Evolutionary conservation across 2,797 vertebrate species (phyloP).

Genomic region (Bothrops alternatus): DNA sequence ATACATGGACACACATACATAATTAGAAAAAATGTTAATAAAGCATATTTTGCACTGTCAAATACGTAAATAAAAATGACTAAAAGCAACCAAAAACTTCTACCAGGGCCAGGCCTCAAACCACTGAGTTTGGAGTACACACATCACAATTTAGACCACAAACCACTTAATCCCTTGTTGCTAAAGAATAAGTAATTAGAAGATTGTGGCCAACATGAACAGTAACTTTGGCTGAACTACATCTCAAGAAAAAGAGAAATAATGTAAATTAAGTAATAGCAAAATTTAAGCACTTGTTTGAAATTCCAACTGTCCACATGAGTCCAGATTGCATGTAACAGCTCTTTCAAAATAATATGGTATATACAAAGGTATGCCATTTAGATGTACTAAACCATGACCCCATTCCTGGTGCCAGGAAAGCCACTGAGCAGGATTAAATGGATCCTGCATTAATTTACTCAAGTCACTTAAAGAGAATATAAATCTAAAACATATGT

Average conservation of each 20-base stretch:
- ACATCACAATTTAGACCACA: conserved; percentile 7
- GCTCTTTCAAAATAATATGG: accelerated
- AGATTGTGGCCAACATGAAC: conserved; percentile 20
- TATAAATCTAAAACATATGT: conserved; percentile 10
- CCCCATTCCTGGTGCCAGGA: neutral
- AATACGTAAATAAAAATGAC: conserved; percentile 47
- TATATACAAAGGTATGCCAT: neutral
- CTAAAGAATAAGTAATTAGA: conserved; percentile 7
- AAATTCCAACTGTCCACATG: neutral
- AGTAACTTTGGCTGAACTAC: conserved; percentile 58
- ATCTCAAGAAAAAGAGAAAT: conserved; percentile 45
- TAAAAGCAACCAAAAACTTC: conserved; percentile 38
- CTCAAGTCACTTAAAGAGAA: conserved; percentile 4
- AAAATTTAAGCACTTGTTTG: conserved; percentile 40
- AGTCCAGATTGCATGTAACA: neutral
- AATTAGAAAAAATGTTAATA: conserved; percentile 52
- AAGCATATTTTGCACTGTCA: conserved; percentile 52
- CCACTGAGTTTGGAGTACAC: neutral
- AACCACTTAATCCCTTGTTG: neutral
- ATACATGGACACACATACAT: neutral
- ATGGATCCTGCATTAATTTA: neutral
- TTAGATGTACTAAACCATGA: neutral
- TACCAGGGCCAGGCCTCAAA: neutral
- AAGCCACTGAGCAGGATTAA: conserved; percentile 7
- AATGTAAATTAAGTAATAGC: conserved; percentile 39